Evolutionary conservation across 1,140 invertebrate species (phyloP).

Genomic region (Bombyx mori): DNA sequence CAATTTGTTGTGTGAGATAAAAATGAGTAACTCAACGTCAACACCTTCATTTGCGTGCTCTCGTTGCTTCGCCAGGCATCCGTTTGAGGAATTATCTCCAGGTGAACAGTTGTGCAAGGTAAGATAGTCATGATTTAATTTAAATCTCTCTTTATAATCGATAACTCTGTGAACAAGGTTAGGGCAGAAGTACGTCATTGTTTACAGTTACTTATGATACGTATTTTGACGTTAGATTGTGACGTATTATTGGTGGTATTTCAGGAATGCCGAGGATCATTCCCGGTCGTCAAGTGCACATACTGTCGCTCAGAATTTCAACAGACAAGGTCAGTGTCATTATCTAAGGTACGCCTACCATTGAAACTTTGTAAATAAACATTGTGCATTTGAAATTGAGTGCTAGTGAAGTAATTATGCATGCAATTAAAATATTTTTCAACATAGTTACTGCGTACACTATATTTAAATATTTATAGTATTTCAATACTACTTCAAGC

Average conservation of each 20-base stretch:
- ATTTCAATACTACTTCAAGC: no score
- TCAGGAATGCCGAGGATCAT: constrained; percentile 95
- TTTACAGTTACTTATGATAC: background rate
- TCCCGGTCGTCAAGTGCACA: constrained; percentile 96
- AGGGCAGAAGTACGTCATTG: background rate
- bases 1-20: no score
- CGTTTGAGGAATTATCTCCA: constrained; percentile 94
- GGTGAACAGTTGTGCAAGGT: constrained; percentile 98
- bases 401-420: no score
- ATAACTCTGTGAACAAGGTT: no score
- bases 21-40: constrained; percentile 47
- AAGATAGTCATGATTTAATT: constrained; percentile 3
- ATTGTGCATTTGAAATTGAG: background rate
- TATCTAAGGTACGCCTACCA: constrained; percentile 13
- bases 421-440: no score
- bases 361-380: background rate
- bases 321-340: constrained; percentile 85
- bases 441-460: no score
- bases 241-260: constrained; percentile 57
- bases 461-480: no score
- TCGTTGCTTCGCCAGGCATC: constrained; percentile 93
- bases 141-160: background rate
- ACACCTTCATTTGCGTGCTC: constrained; percentile 90
- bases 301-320: constrained; percentile 98
- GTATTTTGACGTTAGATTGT: constrained; percentile 34